Percentiles rank a stretch among this genome's conserved stretches.
These are phyloP conservation scores for Eilema sororculum DNA, from an alignment of 2,888 invertebrate genomes.

Conservation along the genomic window DNA sequence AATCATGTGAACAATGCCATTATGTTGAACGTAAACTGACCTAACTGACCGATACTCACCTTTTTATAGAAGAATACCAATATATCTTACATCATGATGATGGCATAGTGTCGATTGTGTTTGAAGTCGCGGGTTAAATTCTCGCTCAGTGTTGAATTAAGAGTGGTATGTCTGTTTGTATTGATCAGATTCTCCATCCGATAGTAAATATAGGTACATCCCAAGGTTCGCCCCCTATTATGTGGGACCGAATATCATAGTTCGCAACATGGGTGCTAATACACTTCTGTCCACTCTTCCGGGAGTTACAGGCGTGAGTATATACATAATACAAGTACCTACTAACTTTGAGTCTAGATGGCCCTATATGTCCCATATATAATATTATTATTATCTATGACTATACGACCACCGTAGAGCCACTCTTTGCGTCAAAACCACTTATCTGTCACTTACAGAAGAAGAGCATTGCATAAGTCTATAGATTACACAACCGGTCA, in stretches of 20 bases:
- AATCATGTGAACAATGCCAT: neutral
- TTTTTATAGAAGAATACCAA: neutral
- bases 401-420: neutral
- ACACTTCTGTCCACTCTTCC: too few species aligned
- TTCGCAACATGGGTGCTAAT: too few species aligned
- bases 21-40: neutral
- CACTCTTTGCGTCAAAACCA: neutral
- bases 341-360: too few species aligned
- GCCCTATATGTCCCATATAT: too few species aligned
- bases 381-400: neutral
- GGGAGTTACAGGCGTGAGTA: too few species aligned
- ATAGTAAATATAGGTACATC: too few species aligned
- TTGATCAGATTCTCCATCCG: too few species aligned
- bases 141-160: neutral
- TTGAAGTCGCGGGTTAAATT: neutral
- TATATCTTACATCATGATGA: neutral
- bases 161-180: neutral
- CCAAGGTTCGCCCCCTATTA: too few species aligned
- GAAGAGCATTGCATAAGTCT: neutral
- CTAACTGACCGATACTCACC: neutral
- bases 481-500: conserved; percentile 2
- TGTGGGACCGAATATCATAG: too few species aligned
- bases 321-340: too few species aligned
- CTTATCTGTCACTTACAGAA: conserved; percentile 5
- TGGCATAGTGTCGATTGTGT: neutral